Percentiles rank a stretch among this genome's conserved stretches.
Evolutionary conservation across 2,888 invertebrate genomes (phyloP).

Genomic region (Zeuzera pyrina): DNA sequence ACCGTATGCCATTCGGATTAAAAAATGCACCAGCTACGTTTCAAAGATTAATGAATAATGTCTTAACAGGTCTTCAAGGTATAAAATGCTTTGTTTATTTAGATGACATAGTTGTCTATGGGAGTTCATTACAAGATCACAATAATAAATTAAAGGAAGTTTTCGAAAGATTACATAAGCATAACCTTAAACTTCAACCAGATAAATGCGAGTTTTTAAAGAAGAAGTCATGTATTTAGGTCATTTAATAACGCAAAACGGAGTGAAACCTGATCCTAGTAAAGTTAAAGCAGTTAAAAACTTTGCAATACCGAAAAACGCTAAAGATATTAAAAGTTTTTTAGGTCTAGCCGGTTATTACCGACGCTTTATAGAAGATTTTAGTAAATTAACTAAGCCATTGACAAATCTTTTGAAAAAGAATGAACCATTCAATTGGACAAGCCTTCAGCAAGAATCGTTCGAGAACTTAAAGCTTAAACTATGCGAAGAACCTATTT

Average conservation of each 20-base stretch:
- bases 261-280: constrained; percentile 4
- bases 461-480: background rate
- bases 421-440: background rate
- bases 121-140: constrained; percentile 2
- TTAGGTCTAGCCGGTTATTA: constrained; percentile 22
- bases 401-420: constrained; percentile 1
- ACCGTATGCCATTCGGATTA: constrained; percentile 2
- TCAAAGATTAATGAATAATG: constrained; percentile 5
- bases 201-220: constrained; percentile 1
- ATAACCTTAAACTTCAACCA: no score
- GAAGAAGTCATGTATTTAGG: background rate
- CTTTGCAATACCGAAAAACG: constrained; percentile 12
- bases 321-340: background rate
- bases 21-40: constrained; percentile 4
- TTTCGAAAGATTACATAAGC: background rate
- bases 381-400: constrained; percentile 2
- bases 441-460: background rate
- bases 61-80: constrained; percentile 2
- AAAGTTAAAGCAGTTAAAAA: constrained; percentile 5
- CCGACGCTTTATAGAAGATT: constrained; percentile 19
- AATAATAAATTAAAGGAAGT: background rate
- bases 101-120: constrained; percentile 4
- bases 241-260: no score
- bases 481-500: constrained; percentile 8
- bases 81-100: constrained; percentile 1